Base-by-base conservation (phyloP, 2,797 vertebrate genomes). In the Malacoraja senta region DNA sequence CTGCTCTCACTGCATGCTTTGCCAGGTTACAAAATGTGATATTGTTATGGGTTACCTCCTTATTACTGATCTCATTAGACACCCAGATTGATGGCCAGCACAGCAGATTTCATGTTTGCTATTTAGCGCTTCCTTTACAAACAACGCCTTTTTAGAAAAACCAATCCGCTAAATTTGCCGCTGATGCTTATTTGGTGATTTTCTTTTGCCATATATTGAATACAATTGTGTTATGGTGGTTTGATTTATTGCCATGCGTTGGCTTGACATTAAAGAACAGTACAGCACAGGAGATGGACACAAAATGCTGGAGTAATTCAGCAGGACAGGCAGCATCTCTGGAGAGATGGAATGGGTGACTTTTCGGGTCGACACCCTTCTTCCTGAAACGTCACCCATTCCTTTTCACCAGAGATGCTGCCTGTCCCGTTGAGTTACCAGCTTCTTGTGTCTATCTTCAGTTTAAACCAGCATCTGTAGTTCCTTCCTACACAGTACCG, bases 41-140 rank as follows among this genome's bases (percentile, higher is more conserved):
- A 88, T 68, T 19, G 17, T 88, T 68, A 35, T 88, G 84, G 15
- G n/a, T 88, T 88, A 68, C 17, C 84, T 68, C 17, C 61, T 88
- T 68, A 88, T 65, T 88, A 88, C 63, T 35, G 65, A 88, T 88
- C n/a, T 68, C n/a, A 24, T 68, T 21, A 63, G 63, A 35, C 84
- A 68, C 61, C 21, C n/a, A 68, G 84, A 88, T 24, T 68, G 84
- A 88, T 68, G 17, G n/a, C 8, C 2, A 65, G 65, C n/a, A 68
- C 61, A 63, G 84, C 63, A 88, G 17, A 35, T 88, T 68, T 88
- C 15, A 68, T 21, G 84, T 68, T 61, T 61, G 61, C 10, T n/a
- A 61, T 84, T 68, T 88, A 65, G 61, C 84, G 65, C 61, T 88
- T 88, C 84, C 84, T 88, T 68, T 10, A 68, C 84, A 88, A 86